These are phyloP conservation scores for Ornithorhynchus anatinus DNA, from an alignment of 2,113 vertebrate species.

Conservation along the genomic window DNA sequence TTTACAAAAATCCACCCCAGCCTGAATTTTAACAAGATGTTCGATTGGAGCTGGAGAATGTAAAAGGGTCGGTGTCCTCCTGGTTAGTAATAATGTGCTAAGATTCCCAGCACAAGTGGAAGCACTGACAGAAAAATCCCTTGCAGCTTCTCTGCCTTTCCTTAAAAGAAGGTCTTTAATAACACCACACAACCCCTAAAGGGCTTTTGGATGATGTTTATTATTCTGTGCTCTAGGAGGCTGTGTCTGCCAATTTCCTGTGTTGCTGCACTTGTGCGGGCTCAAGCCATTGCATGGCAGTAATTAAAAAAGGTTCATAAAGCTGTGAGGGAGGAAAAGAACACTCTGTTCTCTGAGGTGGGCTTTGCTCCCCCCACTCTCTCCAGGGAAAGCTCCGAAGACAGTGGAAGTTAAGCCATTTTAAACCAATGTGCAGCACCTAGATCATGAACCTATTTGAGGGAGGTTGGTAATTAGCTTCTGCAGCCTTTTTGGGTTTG, in stretches of 20 bases:
- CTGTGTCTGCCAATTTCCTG: neutral
- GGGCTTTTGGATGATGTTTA: constrained; percentile 3
- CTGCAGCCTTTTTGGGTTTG: neutral
- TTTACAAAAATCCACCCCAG: neutral
- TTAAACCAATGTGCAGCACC: neutral
- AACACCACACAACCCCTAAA: neutral
- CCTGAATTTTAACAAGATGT: neutral
- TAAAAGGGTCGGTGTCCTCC: neutral
- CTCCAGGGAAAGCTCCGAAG: neutral
- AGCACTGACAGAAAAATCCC: neutral
- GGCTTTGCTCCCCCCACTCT: constrained; percentile 10
- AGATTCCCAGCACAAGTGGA: neutral
- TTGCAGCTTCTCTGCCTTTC: neutral
- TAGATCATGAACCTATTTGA: neutral
- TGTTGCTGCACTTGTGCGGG: neutral
- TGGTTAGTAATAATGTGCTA: too few species aligned
- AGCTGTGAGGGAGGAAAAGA: neutral
- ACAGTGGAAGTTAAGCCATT: constrained; percentile 14
- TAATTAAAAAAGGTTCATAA: neutral
- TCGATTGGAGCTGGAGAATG: neutral
- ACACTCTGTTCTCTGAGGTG: neutral
- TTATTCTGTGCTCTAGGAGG: neutral
- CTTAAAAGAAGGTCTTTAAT: neutral
- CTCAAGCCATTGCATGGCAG: neutral
- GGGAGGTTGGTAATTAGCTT: constrained; percentile 13